Evolutionary conservation across 2,113 vertebrate species (phyloP).

Genomic region (Syngnathus typhle): DNA sequence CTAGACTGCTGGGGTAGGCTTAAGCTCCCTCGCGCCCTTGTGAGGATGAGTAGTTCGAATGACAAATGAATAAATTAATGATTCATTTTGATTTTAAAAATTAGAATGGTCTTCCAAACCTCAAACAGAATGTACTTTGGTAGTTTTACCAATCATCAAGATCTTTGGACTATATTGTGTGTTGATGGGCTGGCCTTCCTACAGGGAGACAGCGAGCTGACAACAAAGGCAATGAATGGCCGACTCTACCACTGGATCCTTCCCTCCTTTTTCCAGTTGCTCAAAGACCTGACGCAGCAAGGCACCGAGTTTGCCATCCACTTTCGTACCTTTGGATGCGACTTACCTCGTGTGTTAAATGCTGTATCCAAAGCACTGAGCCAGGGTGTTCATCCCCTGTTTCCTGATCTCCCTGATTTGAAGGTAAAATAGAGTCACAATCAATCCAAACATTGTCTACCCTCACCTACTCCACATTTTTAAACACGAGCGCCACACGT

Average conservation of each 20-base stretch:
- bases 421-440: conserved; percentile 45
- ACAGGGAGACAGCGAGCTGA: conserved; percentile 64
- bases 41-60: too few species aligned
- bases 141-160: background rate
- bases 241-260: conserved; percentile 79
- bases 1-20: too few species aligned
- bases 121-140: background rate
- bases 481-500: background rate
- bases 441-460: background rate
- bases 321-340: conserved; percentile 81
- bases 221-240: conserved; percentile 65
- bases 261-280: conserved; percentile 83
- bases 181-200: background rate
- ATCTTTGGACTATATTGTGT: background rate
- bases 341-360: conserved; percentile 71
- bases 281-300: conserved; percentile 68
- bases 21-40: too few species aligned
- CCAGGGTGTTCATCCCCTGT: conserved; percentile 76
- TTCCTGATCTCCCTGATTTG: conserved; percentile 71
- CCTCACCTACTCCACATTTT: background rate
- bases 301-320: conserved; percentile 70
- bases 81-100: background rate
- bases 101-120: background rate
- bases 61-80: too few species aligned
- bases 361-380: conserved; percentile 63